These are phyloP conservation scores for Rhyzopertha dominica DNA, from an alignment of 1,140 invertebrate species.

Conservation along the genomic window DNA sequence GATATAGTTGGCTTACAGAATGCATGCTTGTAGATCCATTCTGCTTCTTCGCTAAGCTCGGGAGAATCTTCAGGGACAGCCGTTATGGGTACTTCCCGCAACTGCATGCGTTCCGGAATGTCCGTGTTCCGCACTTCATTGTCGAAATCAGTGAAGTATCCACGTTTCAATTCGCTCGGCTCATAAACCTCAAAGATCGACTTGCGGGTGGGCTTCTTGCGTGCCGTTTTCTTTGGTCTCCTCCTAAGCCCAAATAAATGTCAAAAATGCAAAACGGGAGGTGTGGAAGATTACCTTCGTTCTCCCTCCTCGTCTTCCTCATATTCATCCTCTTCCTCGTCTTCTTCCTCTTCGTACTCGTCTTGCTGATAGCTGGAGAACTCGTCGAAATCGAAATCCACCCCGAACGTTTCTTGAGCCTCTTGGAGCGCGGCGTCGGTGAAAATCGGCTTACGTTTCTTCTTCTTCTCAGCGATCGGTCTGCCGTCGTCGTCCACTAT, in stretches of 20 bases:
- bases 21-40: conserved; percentile 96
- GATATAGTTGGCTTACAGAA: conserved; percentile 82
- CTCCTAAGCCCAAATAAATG: conserved; percentile 34
- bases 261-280: neutral
- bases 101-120: conserved; percentile 87
- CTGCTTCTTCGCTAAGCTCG: conserved; percentile 90
- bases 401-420: conserved; percentile 98
- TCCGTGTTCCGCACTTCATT: conserved; percentile 88
- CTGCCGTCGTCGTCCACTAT: conserved; percentile 95
- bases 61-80: conserved; percentile 75
- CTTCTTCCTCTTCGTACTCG: conserved; percentile 78
- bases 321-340: conserved; percentile 66
- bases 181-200: conserved; percentile 96
- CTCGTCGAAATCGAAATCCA: conserved; percentile 97
- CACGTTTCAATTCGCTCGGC: conserved; percentile 92
- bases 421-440: conserved; percentile 93
- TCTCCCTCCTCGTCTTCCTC: conserved; percentile 48
- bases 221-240: conserved; percentile 64
- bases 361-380: conserved; percentile 87
- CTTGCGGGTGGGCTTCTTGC: conserved; percentile 77
- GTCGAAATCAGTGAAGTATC: conserved; percentile 92
- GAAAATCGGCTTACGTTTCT: conserved; percentile 84
- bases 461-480: conserved; percentile 81
- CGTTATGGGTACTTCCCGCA: conserved; percentile 81
- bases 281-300: conserved; percentile 26